A percentile compares a stretch with the other conserved stretches of the same genome.
phyloP scores from a whole-genome alignment of 2,888 invertebrate species.

The Lampropteryx suffumata region DNA sequence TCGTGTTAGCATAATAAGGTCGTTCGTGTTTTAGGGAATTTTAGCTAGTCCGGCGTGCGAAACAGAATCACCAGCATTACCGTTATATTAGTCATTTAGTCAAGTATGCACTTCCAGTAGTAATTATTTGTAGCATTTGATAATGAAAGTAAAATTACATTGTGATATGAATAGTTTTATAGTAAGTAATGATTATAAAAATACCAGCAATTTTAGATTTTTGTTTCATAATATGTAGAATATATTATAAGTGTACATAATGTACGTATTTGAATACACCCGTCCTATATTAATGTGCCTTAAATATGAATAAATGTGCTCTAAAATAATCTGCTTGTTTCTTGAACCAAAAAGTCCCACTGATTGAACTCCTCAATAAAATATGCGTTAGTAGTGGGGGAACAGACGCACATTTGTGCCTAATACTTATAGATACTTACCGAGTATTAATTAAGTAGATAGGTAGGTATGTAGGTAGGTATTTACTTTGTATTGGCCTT shows the following conservation, averaged over 20 bases:
- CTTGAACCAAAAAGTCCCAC: too few relatives aligned
- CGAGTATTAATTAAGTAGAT: too few relatives aligned
- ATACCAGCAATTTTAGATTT: slow-evolving; percentile 21
- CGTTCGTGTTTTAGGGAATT: too few relatives aligned
- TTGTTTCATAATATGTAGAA: slow-evolving; percentile 26
- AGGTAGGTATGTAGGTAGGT: too few relatives aligned
- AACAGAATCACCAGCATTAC: too few relatives aligned
- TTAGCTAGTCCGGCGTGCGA: too few relatives aligned
- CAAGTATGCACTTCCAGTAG: slow-evolving; percentile 22
- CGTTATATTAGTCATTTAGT: slow-evolving; percentile 5
- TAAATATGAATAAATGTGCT: slow-evolving; percentile 55
- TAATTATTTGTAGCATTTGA: slow-evolving; percentile 12
- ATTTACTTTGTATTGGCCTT: too few relatives aligned
- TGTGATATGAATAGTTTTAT: slow-evolving; percentile 18
- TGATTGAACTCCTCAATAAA: too few relatives aligned
- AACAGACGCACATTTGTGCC: too few relatives aligned
- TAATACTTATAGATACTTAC: too few relatives aligned
- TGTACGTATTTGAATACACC: slow-evolving; percentile 37
- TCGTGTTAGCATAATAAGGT: too few relatives aligned
- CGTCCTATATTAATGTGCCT: slow-evolving; percentile 59
- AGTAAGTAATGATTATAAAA: slow-evolving; percentile 5
- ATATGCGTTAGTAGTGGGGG: too few relatives aligned
- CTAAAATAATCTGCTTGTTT: slow-evolving; percentile 18
- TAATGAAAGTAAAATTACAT: slow-evolving; percentile 18
- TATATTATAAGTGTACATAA: slow-evolving; percentile 17